phyloP scores from a whole-genome alignment of 2,113 vertebrate species.

The Fukomys damarensis region DNA sequence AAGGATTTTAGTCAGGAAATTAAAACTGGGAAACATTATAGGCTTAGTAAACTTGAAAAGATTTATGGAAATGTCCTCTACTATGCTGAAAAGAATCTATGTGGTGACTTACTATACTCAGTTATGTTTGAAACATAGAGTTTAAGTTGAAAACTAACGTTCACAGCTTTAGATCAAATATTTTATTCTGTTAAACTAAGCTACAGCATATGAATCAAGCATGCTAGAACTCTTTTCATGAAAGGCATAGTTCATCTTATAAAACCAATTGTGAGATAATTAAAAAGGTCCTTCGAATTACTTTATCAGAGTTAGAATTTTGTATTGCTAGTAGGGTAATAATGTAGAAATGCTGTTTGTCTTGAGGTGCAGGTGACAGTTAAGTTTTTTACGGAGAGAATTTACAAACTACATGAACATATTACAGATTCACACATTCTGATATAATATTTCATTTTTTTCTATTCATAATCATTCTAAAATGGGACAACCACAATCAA shows the following conservation, averaged over 20 bases:
- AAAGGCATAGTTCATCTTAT: neutral
- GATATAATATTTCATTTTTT: neutral
- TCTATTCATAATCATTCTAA: neutral
- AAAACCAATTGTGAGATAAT: neutral
- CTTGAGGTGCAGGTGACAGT: neutral
- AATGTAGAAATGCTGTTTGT: neutral
- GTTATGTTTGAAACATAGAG: neutral
- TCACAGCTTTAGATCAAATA: neutral
- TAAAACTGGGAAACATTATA: neutral
- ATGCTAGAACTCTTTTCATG: neutral
- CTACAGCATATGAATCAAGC: neutral
- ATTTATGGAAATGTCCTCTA: neutral
- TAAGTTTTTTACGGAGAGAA: neutral
- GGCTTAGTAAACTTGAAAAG: neutral
- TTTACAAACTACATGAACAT: neutral
- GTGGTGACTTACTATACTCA: neutral
- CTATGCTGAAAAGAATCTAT: neutral
- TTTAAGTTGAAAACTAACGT: neutral
- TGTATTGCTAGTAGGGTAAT: neutral
- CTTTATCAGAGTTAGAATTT: slow-evolving; percentile 4
- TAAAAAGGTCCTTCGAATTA: neutral
- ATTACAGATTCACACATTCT: neutral
- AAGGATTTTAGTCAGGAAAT: neutral
- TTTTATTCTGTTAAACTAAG: neutral
- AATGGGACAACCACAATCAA: neutral